Percentiles rank a stretch among this genome's conserved stretches.
These are phyloP conservation scores for Ammodytes marinus DNA, from an alignment of 2,113 vertebrate species.

Conservation along the genomic window DNA sequence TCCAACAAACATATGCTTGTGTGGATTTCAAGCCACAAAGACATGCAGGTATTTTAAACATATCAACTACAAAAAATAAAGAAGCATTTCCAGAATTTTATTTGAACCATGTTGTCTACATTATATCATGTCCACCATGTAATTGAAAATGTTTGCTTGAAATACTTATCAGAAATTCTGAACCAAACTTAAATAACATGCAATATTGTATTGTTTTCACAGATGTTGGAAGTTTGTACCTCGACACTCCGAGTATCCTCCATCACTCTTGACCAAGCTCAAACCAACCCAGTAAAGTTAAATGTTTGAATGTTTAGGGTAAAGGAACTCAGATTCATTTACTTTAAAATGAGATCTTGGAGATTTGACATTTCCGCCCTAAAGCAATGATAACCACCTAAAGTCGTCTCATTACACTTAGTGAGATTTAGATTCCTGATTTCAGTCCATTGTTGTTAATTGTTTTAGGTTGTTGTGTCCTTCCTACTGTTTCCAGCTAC, in stretches of 20 bases:
- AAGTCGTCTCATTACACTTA: neutral
- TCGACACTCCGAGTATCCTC: neutral
- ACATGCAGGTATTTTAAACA: neutral
- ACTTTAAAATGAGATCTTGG: neutral
- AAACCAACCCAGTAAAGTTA: neutral
- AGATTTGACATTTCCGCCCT: neutral
- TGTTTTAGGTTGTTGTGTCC: slow-evolving; percentile 20
- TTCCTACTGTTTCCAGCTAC: slow-evolving; percentile 23
- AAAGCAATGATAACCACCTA: neutral
- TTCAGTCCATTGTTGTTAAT: slow-evolving; percentile 28
- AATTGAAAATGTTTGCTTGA: neutral
- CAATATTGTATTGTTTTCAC: neutral
- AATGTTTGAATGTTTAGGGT: neutral
- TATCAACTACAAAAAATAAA: neutral
- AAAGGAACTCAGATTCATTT: neutral
- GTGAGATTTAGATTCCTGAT: slow-evolving; percentile 32
- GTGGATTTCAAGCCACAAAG: neutral
- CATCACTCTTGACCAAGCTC: neutral
- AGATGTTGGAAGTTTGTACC: neutral
- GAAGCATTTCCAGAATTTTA: neutral
- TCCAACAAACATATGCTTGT: too few species aligned
- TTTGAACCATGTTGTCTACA: neutral
- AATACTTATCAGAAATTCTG: neutral
- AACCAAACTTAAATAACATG: neutral
- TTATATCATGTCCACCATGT: neutral